Evolutionary conservation across 2,113 vertebrate genomes (phyloP), one percentile per base, ranked within the genome.

Genomic region (Cyanistes caeruleus): DNA sequence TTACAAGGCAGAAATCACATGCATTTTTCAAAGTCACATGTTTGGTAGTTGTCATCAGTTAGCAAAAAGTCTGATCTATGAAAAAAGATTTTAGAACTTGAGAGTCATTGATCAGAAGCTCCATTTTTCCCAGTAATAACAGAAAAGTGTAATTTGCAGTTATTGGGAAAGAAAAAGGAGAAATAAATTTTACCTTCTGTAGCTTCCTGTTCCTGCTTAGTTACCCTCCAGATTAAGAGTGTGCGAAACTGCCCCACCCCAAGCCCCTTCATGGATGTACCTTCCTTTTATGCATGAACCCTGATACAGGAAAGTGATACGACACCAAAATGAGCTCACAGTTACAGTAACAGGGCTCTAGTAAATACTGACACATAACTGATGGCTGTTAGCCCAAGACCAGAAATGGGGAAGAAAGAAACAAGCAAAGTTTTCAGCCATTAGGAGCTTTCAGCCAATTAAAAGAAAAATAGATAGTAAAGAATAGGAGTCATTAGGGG

Each of bases 401-500:
- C 53, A 86, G 79, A 91, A 93, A 81, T 7, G 23, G 9, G 10
- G n/a, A 91, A 90, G 51, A 87, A 87, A 72, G 21, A 67, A 86
- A 75, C 11, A 69, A 78, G 22, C 2, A 1, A 78, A 63, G 10
- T 49, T 89, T 30, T 75, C 41, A 83, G 58, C 53, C 79, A 83
- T 13, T 72, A 70, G 79, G 28, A 72, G 77, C 90, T 93, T 96
- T 84, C 87, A 93, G 84, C 59, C 87, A 77, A 62, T 65, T 91
- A 59, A 82, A 87, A 81, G 8, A 48, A 95, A 87, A 84, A 18
- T 43, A 51, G 7, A 25, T 72, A 74, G 35, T 73, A 84, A 92
- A 94, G 2, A 86, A 93, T 72, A 96, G 90, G 94, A 97, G 93
- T 97, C 74, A 87, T 91, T 97, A 95, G 90, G 96, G 94, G 95